phyloP scores from a whole-genome alignment of 2,888 invertebrate genomes.

The Cantharis rufa region DNA sequence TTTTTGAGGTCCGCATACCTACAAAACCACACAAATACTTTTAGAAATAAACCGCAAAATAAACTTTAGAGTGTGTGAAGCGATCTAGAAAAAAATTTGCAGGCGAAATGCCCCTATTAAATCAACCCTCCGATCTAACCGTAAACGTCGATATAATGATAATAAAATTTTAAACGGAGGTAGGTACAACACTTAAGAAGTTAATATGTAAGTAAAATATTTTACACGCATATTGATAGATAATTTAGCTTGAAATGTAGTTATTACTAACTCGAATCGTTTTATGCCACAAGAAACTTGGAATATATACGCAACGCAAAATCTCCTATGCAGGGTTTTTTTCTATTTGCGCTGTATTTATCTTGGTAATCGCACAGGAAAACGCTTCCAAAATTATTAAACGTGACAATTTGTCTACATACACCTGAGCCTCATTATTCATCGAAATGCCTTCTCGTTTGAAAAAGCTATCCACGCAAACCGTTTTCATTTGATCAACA shows the following conservation, averaged over 20 bases:
- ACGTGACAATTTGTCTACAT: not conserved
- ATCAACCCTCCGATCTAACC: not conserved
- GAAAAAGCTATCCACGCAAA: not conserved
- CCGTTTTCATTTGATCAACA: not conserved
- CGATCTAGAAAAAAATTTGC: not conserved
- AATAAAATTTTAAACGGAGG: not conserved
- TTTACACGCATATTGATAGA: not conserved
- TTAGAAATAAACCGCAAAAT: not conserved
- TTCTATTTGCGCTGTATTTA: not conserved
- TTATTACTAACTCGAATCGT: not conserved
- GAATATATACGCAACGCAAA: not conserved
- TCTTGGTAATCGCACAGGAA: not conserved
- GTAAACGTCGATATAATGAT: not conserved
- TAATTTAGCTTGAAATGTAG: not conserved
- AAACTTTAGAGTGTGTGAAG: not conserved
- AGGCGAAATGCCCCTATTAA: not conserved
- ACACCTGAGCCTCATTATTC: not conserved
- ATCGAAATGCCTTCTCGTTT: not conserved
- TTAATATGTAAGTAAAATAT: not conserved
- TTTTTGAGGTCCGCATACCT: slow-evolving; percentile 22
- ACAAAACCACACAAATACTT: slow-evolving; percentile 11
- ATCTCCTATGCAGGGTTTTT: not conserved
- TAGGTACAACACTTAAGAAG: not conserved
- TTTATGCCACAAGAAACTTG: not conserved
- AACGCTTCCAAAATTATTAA: not conserved